Evolutionary conservation across 1,140 invertebrate species (phyloP).

Genomic region (Phymorhynchus buccinoides): DNA sequence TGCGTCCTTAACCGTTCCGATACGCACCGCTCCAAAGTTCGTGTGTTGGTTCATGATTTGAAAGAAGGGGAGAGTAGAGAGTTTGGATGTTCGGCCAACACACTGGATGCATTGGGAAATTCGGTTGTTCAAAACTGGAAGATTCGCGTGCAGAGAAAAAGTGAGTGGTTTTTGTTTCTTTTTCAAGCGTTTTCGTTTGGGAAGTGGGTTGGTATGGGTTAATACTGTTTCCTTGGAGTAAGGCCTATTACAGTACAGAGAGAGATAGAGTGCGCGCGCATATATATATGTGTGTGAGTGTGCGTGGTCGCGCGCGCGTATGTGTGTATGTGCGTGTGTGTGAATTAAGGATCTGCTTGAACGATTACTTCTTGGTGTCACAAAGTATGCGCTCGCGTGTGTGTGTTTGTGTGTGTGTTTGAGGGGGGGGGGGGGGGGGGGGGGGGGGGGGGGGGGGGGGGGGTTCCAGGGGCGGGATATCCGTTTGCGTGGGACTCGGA

Average conservation of each 20-base stretch:
- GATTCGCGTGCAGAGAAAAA: not conserved
- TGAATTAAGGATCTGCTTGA: too few species aligned
- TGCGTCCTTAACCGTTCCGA: not conserved
- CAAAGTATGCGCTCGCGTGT: too few species aligned
- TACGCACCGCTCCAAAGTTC: slow-evolving; percentile 2
- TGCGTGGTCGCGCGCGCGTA: not conserved
- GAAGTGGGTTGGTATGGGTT: too few species aligned
- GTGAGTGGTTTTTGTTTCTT: not conserved
- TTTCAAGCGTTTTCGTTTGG: not conserved
- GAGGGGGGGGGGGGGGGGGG: not conserved
- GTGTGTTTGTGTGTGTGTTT: slow-evolving; percentile 6
- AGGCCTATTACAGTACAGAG: too few species aligned
- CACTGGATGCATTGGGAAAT: not conserved
- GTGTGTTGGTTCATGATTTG: slow-evolving; percentile 21
- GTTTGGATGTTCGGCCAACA: slow-evolving; percentile 24
- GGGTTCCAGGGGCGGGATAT: too few species aligned
- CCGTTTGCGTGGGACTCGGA: too few species aligned
- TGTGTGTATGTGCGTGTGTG: not conserved
- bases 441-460: not conserved
- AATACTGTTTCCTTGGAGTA: too few species aligned
- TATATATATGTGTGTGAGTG: not conserved
- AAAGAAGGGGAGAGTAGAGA: slow-evolving; percentile 23
- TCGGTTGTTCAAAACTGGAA: not conserved
- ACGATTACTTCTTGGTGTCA: too few species aligned
- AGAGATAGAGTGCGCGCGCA: not conserved